Evolutionary conservation across 1,140 invertebrate species (phyloP), one percentile per base, ranked within the genome.

Genomic region (Asobara japonica): DNA sequence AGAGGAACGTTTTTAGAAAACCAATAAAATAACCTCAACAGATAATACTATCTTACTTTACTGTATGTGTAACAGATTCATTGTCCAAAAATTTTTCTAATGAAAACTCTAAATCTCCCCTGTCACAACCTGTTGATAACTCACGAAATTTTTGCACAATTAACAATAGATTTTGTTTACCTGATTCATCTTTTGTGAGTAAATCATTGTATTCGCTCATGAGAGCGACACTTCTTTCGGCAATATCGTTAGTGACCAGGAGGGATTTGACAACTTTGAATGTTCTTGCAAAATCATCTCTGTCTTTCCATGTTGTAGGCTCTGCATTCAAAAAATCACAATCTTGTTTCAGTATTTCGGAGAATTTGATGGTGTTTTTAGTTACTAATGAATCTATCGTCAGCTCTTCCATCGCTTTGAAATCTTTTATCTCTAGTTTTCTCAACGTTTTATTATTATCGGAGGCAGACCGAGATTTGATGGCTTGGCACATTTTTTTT

Each of bases 401-500:
- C 11, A 22, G 10, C 16, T 22, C 16, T 7, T n/a, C 16, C 7
- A 51, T 20, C 3, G 18, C 7, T 51, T 7, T 25, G 7, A 8
- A 11, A 41, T 51, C 22, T 51, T 51, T 20, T 20, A 51, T 25
- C 22, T 51, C 4, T 22, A 20, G 16, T 51, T 20, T 20, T 3
- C 22, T 41, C 16, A n/a, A n/a, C n/a, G n/a, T 65, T 62, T 18
- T n/a, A 25, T 38, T 5, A 69, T 11, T 61, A 36, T 65, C 7
- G 16, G 13, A 8, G 30, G 56, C 31, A 38, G 29, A 72, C 11
- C 73, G 36, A 60, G 69, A 76, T 38, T 68, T 60, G 31, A 77
- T 64, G 20, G 69, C 48, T 31, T 75, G 45, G 69, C 69, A 41
- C 7, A 74, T 38, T 3, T 75, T 69, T 64, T 75, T 74, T 64